phyloP scores from a whole-genome alignment of 1,140 invertebrate species.

The Drosophila malerkotliana region DNA sequence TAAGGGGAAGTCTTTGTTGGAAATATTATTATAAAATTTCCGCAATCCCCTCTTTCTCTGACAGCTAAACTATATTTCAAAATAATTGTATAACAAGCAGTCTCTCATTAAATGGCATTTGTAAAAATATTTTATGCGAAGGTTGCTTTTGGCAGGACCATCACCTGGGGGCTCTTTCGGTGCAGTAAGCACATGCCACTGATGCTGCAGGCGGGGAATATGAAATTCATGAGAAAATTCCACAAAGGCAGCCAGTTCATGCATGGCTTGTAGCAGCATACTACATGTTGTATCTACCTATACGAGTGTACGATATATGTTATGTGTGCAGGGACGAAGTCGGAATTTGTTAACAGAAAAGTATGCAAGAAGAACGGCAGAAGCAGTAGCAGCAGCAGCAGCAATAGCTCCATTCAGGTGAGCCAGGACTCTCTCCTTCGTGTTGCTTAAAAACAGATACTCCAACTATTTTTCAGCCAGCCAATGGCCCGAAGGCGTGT shows the following conservation, averaged over 20 bases:
- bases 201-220: conserved; percentile 39
- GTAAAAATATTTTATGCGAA: conserved; percentile 1
- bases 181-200: conserved; percentile 5
- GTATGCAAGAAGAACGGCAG: conserved; percentile 59
- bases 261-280: conserved; percentile 7
- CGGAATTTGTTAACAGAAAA: conserved; percentile 69
- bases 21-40: not conserved
- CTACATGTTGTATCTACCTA: not conserved
- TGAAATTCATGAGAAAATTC: conserved; percentile 75
- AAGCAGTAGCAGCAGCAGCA: not conserved
- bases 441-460: conserved; percentile 57
- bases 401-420: conserved; percentile 20
- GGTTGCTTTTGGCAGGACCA: not conserved
- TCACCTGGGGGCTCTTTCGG: not conserved
- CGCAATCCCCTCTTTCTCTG: not conserved
- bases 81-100: not conserved
- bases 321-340: conserved; percentile 9
- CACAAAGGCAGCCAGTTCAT: conserved; percentile 55
- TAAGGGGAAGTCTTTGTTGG: too few species aligned
- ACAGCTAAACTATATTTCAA: not conserved
- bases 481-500: conserved; percentile 9
- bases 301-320: not conserved
- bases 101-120: conserved; percentile 26
- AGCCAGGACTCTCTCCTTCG: not conserved
- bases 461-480: conserved; percentile 53